Evolutionary conservation across 2,113 vertebrate genomes (phyloP).

Genomic region (Stomatorhinus ivindoensis): DNA sequence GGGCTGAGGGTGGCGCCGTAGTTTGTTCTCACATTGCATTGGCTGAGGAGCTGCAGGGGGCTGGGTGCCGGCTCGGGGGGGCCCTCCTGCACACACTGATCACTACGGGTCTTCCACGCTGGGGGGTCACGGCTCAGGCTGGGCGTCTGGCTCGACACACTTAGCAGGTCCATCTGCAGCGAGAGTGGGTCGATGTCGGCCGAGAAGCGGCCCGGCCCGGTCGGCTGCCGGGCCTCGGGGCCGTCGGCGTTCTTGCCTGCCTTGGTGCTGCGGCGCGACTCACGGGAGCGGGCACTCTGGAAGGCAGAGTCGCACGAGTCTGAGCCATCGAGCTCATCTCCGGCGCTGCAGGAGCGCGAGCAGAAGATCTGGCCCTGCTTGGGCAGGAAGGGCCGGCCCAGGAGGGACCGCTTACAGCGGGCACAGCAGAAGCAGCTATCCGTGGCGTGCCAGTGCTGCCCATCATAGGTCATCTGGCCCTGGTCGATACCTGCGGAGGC

Average conservation of each 20-base stretch:
- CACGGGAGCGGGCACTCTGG: constrained; percentile 85
- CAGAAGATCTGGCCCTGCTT: constrained; percentile 98
- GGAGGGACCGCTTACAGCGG: constrained; percentile 89
- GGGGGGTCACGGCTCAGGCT: constrained; percentile 85
- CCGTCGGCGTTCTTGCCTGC: constrained; percentile 73
- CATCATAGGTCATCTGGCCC: constrained; percentile 96
- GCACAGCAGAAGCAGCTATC: constrained; percentile 94
- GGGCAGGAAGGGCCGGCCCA: constrained; percentile 91
- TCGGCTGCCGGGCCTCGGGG: constrained; percentile 45
- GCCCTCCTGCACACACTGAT: constrained; percentile 70
- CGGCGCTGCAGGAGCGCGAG: constrained; percentile 84
- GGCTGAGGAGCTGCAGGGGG: constrained; percentile 85
- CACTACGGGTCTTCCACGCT: constrained; percentile 75
- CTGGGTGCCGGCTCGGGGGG: constrained; percentile 67
- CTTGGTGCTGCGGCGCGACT: constrained; percentile 85
- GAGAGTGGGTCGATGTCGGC: constrained; percentile 90
- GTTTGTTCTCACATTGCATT: constrained; percentile 84
- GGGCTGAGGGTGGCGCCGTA: constrained; percentile 67
- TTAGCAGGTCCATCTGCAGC: constrained; percentile 94
- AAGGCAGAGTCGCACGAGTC: constrained; percentile 94
- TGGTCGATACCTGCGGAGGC: constrained; percentile 82
- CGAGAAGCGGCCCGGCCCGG: constrained; percentile 66
- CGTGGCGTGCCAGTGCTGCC: constrained; percentile 96
- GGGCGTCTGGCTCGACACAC: constrained; percentile 87
- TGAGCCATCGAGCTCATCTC: constrained; percentile 84